Base-by-base conservation (phyloP, 2,888 invertebrate species). In the Aquatica leii region DNA sequence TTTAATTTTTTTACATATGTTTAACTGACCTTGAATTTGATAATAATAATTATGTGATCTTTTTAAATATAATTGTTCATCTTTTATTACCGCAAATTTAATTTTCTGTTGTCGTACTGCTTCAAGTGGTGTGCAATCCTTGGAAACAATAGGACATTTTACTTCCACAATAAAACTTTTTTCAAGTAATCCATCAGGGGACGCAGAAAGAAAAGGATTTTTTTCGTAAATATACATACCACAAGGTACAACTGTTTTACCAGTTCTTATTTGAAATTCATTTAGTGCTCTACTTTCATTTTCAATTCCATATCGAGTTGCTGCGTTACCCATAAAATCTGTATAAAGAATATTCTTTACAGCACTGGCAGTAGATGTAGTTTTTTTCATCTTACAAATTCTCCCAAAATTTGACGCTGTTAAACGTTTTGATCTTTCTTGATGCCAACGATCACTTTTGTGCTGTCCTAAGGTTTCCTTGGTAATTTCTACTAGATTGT, bases 401-500 rank as follows among this genome's bases (percentile, higher is more conserved):
- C n/a, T n/a, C n/a, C n/a, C 50, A 15, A 50, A 50, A 1, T 1
- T 34, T 2, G 50, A 50, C 17, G 50, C 14, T 12, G 50, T 34
- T 34, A 34, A 50, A 1, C 34, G 21, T 24, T 31, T 50, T 1
- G 14, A 1, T 12, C 49, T 21, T 50, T 50, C 49, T 50, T 50
- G 21, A 50, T 24, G 24, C 12, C 49, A 31, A 8, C 24, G 31
- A 6, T 50, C 6, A 50, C 12, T 24, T 14, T 14, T 20, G 31
- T 24, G 24, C 12, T 24, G 49, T 12, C 31, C 24, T 24, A 50
- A 24, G 8, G 24, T 9, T 24, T 50, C 24, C 21, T 50, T 12
- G 4, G 31, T 31, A 5, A 5, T 8, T 9, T 50, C 12, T 50
- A 4, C n/a, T 9, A n/a, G 1, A 24, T 12, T 31, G 24, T 50